Evolutionary conservation across 2,888 invertebrate species (phyloP).

Genomic region (Imbricaverruca yamaguchii): DNA sequence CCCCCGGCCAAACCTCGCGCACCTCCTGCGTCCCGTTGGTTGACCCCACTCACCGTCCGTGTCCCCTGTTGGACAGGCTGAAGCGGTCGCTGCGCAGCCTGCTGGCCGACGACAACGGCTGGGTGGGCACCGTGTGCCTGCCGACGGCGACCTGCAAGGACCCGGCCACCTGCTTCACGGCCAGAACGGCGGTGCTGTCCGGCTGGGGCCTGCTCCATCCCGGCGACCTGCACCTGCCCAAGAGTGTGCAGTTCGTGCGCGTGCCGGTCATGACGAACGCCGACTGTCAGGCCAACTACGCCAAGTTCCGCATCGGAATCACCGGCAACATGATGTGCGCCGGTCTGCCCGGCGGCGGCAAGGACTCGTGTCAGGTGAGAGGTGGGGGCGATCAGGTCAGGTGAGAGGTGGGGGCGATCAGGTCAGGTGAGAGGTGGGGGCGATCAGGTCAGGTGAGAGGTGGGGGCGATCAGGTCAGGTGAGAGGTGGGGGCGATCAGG

Average conservation of each 20-base stretch:
- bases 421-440: too few species aligned
- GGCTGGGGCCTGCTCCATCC: conserved; percentile 9
- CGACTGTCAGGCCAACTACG: not conserved
- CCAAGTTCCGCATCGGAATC: not conserved
- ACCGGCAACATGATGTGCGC: conserved; percentile 24
- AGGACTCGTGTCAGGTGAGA: conserved; percentile 25
- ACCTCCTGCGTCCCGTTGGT: too few species aligned
- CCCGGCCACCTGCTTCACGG: not conserved
- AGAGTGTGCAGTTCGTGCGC: not conserved
- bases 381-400: not conserved
- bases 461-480: too few species aligned
- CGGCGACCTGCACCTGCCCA: not conserved
- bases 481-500: too few species aligned
- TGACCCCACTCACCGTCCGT: too few species aligned
- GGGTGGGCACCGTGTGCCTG: conserved; percentile 21
- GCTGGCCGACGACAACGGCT: not conserved
- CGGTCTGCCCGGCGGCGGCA: conserved; percentile 22
- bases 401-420: too few species aligned
- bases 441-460: too few species aligned
- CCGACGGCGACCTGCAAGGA: not conserved
- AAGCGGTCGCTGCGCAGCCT: not conserved
- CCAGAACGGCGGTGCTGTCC: not conserved
- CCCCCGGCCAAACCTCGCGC: too few species aligned
- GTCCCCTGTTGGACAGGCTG: not conserved
- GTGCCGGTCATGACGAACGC: not conserved